These are phyloP conservation scores for Papilio machaon DNA, from an alignment of 1,140 invertebrate genomes.

Conservation along the genomic window DNA sequence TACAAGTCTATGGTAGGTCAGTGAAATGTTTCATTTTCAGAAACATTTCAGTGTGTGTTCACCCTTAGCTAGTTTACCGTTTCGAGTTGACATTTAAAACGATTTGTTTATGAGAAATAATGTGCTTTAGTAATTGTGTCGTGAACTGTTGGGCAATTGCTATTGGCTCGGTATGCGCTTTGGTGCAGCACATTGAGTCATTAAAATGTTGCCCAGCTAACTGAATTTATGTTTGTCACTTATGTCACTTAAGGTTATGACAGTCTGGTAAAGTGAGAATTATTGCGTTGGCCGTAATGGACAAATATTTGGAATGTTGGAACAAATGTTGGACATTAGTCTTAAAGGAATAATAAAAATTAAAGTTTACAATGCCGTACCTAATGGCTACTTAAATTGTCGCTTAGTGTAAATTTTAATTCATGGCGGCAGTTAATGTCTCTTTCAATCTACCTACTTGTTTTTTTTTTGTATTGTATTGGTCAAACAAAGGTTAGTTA, in stretches of 20 bases:
- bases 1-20: too few relatives aligned
- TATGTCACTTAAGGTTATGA: constrained; percentile 29
- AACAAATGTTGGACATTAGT: too few relatives aligned
- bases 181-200: constrained; percentile 34
- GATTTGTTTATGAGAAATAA: constrained; percentile 49
- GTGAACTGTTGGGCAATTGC: constrained; percentile 44
- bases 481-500: not conserved
- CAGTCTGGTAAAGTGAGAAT: not conserved
- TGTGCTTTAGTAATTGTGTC: constrained; percentile 43
- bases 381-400: too few relatives aligned
- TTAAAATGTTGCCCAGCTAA: constrained; percentile 28
- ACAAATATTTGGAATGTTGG: not conserved
- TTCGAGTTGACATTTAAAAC: constrained; percentile 46
- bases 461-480: not conserved
- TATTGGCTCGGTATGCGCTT: constrained; percentile 42
- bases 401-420: too few relatives aligned
- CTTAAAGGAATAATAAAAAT: too few relatives aligned
- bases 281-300: not conserved
- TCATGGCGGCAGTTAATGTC: too few relatives aligned
- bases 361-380: too few relatives aligned
- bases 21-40: not conserved
- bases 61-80: constrained; percentile 6
- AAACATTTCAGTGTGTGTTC: constrained; percentile 31
- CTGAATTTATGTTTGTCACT: constrained; percentile 28
- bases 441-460: too few relatives aligned